phyloP scores from a whole-genome alignment of 2,888 invertebrate species.

The Elgonia sp. region DNA sequence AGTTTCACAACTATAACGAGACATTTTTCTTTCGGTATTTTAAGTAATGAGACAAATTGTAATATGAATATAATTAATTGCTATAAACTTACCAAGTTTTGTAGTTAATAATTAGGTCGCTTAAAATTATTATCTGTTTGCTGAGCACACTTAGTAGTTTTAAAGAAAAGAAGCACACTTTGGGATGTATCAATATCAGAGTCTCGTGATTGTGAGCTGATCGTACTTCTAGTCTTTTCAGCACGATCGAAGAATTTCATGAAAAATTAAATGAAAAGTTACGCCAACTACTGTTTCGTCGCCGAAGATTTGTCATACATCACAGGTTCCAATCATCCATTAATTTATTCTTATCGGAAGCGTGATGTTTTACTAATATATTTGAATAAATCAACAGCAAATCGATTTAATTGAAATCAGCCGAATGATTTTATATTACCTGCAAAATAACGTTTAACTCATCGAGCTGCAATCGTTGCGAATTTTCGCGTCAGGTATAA shows the following conservation, averaged over 20 bases:
- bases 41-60: neutral
- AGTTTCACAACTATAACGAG: slow-evolving; percentile 5
- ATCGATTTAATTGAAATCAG: no score
- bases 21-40: neutral
- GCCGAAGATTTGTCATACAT: slow-evolving; percentile 34
- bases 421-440: no score
- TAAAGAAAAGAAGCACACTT: neutral
- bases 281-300: slow-evolving; percentile 35
- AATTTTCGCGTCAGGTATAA: no score
- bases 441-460: no score
- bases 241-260: slow-evolving; percentile 50
- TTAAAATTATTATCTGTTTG: neutral
- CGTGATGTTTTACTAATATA: neutral
- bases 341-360: neutral
- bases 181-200: slow-evolving; percentile 22
- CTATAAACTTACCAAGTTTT: neutral
- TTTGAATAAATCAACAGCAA: no score
- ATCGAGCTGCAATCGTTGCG: no score
- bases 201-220: slow-evolving; percentile 42
- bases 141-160: neutral
- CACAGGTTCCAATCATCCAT: slow-evolving; percentile 51
- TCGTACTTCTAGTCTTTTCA: slow-evolving; percentile 52
- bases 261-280: slow-evolving; percentile 64
- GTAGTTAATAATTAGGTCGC: neutral
- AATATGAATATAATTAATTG: neutral